These are phyloP conservation scores for Poecile atricapillus DNA, from an alignment of 2,113 vertebrate genomes.

Conservation along the genomic window DNA sequence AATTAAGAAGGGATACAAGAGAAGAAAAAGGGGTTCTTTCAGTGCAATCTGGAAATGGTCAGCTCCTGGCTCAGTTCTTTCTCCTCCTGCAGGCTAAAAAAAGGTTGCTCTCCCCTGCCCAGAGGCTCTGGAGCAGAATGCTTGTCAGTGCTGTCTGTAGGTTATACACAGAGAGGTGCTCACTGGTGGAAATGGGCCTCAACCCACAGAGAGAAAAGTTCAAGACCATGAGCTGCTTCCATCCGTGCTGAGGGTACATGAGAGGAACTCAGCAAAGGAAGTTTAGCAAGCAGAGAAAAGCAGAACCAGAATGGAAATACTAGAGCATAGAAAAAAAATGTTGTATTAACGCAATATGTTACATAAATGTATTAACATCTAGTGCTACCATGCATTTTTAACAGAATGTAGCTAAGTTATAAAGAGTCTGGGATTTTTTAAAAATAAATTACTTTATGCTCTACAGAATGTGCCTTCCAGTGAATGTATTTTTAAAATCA, in stretches of 20 bases:
- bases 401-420: neutral
- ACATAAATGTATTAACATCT: neutral
- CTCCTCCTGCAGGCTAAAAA: neutral
- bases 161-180: neutral
- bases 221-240: neutral
- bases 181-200: neutral
- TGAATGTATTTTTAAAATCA: neutral
- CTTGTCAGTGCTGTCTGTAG: neutral
- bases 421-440: neutral
- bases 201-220: neutral
- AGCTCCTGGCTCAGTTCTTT: neutral
- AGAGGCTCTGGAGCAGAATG: neutral
- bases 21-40: neutral
- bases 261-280: slow-evolving; percentile 2
- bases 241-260: fast-evolving
- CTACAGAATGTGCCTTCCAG: neutral
- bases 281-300: slow-evolving; percentile 3
- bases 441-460: neutral
- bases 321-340: neutral
- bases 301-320: neutral
- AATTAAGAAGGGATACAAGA: neutral
- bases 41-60: neutral
- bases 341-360: neutral
- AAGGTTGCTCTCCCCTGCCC: neutral
- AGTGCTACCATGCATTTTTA: neutral